phyloP scores from a whole-genome alignment of 2,113 vertebrate species.

The Proteles cristata region DNA sequence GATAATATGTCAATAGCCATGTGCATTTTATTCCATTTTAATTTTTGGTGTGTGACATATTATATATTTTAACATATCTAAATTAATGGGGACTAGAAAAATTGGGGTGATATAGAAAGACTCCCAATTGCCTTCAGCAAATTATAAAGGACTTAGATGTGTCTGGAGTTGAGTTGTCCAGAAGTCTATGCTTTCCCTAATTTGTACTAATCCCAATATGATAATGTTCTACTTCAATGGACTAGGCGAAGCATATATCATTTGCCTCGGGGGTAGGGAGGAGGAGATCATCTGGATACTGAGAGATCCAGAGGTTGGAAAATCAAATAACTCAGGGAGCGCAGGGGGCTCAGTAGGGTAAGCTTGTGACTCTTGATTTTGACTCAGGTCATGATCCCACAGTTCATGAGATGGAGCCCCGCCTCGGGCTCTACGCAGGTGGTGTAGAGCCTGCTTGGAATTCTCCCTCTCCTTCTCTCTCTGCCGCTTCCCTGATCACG shows the following conservation, averaged over 20 bases:
- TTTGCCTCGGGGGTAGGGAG: not conserved
- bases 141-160: not conserved
- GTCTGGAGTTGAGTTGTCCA: not conserved
- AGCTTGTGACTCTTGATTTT: too few relatives aligned
- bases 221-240: not conserved
- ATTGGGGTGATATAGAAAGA: not conserved
- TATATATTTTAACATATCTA: not conserved
- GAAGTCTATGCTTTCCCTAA: not conserved
- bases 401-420: too few relatives aligned
- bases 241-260: not conserved
- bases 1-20: not conserved
- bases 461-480: too few relatives aligned
- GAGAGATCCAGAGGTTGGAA: not conserved
- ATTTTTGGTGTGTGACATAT: not conserved
- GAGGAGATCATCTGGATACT: not conserved
- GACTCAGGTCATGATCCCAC: too few relatives aligned
- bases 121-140: not conserved
- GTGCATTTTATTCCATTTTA: not conserved
- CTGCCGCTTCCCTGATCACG: too few relatives aligned
- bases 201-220: too few relatives aligned
- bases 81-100: not conserved
- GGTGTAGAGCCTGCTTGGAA: too few relatives aligned
- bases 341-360: too few relatives aligned
- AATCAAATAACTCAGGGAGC: not conserved
- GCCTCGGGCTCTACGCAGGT: too few relatives aligned